These are phyloP conservation scores for Phenganax subtilis DNA, from an alignment of 92 coral and sea anemone species.

Conservation along the genomic window DNA sequence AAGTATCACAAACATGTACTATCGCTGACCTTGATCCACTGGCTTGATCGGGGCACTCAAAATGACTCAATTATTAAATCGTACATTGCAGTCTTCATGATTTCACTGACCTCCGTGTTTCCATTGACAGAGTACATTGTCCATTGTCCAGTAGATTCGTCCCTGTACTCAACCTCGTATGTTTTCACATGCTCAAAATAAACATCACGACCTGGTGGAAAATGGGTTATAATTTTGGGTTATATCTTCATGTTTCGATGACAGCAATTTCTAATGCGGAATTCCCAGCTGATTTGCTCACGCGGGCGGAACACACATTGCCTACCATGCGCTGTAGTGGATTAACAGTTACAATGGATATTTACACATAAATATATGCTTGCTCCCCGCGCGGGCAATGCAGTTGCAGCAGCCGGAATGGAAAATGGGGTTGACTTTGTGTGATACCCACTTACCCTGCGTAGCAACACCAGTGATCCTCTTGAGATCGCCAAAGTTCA, in stretches of 20 bases:
- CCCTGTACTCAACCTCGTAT: slow-evolving; percentile 66
- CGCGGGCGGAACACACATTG: too few species aligned
- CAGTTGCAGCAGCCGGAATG: too few species aligned
- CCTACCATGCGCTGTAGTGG: too few species aligned
- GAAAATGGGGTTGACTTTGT: too few species aligned
- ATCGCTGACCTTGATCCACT: too few species aligned
- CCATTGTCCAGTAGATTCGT: slow-evolving; percentile 30
- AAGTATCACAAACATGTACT: too few species aligned
- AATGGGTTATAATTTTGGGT: background rate
- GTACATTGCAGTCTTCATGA: background rate
- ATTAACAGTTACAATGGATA: too few species aligned
- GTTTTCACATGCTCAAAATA: slow-evolving; percentile 85
- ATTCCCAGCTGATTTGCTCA: too few species aligned
- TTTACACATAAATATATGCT: too few species aligned
- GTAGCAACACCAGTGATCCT: slow-evolving; percentile 86
- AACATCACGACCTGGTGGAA: slow-evolving; percentile 73
- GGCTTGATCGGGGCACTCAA: background rate
- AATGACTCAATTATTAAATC: background rate
- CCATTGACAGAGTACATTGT: slow-evolving; percentile 13
- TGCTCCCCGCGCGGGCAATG: too few species aligned
- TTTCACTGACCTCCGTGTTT: background rate
- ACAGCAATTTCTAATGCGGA: too few species aligned
- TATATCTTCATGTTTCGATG: too few species aligned
- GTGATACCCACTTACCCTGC: slow-evolving; percentile 56
- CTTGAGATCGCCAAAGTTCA: slow-evolving; percentile 65